Evolutionary conservation across 2,888 invertebrate species (phyloP).

Genomic region (Tiphia femorata): DNA sequence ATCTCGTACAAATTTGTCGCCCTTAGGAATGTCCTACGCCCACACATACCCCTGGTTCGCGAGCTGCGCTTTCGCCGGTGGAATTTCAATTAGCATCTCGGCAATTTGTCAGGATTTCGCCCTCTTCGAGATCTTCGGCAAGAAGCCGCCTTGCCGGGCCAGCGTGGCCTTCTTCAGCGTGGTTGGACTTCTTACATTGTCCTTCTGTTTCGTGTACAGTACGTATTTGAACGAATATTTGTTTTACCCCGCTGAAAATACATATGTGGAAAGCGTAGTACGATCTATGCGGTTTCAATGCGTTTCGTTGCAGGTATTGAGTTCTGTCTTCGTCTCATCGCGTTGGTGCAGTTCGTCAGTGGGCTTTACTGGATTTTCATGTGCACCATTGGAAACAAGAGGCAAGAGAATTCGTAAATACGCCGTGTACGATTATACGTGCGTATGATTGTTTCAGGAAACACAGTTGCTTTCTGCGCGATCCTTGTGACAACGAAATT

Average conservation of each 20-base stretch:
- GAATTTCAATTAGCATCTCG: slow-evolving; percentile 41
- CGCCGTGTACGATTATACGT: no score
- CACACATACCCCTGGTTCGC: slow-evolving; percentile 26
- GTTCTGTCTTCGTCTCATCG: slow-evolving; percentile 37
- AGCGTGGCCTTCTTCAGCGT: slow-evolving; percentile 46
- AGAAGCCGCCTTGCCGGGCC: slow-evolving; percentile 38
- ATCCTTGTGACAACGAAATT: no score
- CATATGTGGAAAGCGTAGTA: background rate
- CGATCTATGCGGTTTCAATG: background rate
- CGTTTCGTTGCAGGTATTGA: slow-evolving; percentile 36
- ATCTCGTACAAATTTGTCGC: no score
- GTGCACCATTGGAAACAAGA: no score
- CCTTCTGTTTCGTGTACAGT: slow-evolving; percentile 47
- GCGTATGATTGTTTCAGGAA: no score
- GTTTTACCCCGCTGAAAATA: background rate
- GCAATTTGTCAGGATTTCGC: slow-evolving; percentile 45
- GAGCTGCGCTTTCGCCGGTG: slow-evolving; percentile 41
- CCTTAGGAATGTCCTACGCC: slow-evolving; percentile 20
- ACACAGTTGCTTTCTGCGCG: no score
- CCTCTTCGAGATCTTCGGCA: slow-evolving; percentile 47
- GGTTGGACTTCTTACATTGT: slow-evolving; percentile 44
- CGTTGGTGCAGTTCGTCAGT: slow-evolving; percentile 43
- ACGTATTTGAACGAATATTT: slow-evolving; percentile 12
- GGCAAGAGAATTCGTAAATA: no score
- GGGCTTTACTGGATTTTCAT: slow-evolving; percentile 51